phyloP scores from a whole-genome alignment of 2,797 vertebrate species.

The Carcharodon carcharias region DNA sequence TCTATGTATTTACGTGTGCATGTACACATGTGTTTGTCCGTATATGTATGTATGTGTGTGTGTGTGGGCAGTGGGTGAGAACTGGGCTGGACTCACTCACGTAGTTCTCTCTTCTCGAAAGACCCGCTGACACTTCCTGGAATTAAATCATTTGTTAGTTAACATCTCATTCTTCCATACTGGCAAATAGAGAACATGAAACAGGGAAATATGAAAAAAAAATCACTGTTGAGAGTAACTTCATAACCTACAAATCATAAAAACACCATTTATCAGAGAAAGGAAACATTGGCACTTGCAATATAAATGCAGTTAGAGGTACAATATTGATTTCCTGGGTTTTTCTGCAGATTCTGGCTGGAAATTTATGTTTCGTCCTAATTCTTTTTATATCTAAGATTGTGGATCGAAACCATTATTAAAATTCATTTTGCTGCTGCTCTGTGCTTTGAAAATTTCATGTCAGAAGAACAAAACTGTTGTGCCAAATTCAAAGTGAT shows the following conservation, averaged over 20 bases:
- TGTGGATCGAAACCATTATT: constrained; percentile 29
- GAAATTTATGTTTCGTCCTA: constrained; percentile 8
- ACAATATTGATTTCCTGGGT: not conserved
- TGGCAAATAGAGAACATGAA: not conserved
- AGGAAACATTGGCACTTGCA: not conserved
- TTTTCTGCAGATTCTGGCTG: constrained; percentile 7
- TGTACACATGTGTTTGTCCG: not conserved
- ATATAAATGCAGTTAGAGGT: not conserved
- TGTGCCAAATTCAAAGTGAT: constrained; percentile 22
- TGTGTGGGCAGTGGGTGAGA: not conserved
- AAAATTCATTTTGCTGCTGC: constrained; percentile 44
- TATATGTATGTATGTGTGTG: not conserved
- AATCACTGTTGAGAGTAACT: not conserved
- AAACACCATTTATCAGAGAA: not conserved
- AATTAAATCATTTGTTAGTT: not conserved
- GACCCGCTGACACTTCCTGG: not conserved
- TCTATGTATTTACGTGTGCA: not conserved
- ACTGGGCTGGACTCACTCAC: not conserved
- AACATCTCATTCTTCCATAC: not conserved
- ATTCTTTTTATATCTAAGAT: constrained; percentile 5
- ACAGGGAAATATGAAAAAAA: not conserved
- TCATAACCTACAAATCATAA: not conserved
- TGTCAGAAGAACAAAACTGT: constrained; percentile 35
- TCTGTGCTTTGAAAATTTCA: constrained; percentile 44
- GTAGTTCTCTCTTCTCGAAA: not conserved